These are phyloP conservation scores for Drosophila atripex DNA, from an alignment of 2,888 invertebrate genomes.

Conservation along the genomic window DNA sequence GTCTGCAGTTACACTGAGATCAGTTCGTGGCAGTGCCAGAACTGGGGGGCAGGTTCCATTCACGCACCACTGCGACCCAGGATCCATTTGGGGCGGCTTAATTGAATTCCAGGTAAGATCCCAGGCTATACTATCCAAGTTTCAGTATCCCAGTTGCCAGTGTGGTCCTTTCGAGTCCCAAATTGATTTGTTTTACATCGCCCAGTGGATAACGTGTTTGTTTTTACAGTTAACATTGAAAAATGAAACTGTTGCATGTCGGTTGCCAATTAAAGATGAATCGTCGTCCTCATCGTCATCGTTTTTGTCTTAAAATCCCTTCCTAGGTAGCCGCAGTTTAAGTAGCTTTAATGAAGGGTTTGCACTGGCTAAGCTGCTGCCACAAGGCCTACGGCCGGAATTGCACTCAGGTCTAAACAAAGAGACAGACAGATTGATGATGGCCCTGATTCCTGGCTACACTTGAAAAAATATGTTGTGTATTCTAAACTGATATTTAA, in stretches of 20 bases:
- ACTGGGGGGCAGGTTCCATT: slow-evolving; percentile 54
- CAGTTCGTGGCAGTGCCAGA: slow-evolving; percentile 18
- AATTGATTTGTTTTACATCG: slow-evolving; percentile 74
- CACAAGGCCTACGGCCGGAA: slow-evolving; percentile 45
- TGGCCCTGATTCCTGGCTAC: slow-evolving; percentile 12
- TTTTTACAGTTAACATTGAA: slow-evolving; percentile 80
- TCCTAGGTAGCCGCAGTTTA: slow-evolving; percentile 58
- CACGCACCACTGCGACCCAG: slow-evolving; percentile 42
- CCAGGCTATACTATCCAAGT: not conserved
- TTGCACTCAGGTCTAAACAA: slow-evolving; percentile 26
- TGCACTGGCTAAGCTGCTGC: slow-evolving; percentile 40
- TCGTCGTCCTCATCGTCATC: slow-evolving; percentile 15
- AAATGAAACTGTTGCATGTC: slow-evolving; percentile 80
- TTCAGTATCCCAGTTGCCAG: slow-evolving; percentile 1
- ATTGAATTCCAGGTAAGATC: slow-evolving; percentile 63
- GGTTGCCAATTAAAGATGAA: slow-evolving; percentile 67
- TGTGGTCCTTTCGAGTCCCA: slow-evolving; percentile 58
- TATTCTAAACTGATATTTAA: not conserved
- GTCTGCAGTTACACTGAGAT: slow-evolving; percentile 55
- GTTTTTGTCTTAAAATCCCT: slow-evolving; percentile 20
- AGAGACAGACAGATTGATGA: slow-evolving; percentile 43
- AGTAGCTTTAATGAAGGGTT: slow-evolving; percentile 74
- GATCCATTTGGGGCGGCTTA: slow-evolving; percentile 57
- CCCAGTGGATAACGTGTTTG: slow-evolving; percentile 70
- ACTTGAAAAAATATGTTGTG: slow-evolving; percentile 1